Conservation (phyloP, 2,888 invertebrate species). For the Cosmia trapezina region DNA sequence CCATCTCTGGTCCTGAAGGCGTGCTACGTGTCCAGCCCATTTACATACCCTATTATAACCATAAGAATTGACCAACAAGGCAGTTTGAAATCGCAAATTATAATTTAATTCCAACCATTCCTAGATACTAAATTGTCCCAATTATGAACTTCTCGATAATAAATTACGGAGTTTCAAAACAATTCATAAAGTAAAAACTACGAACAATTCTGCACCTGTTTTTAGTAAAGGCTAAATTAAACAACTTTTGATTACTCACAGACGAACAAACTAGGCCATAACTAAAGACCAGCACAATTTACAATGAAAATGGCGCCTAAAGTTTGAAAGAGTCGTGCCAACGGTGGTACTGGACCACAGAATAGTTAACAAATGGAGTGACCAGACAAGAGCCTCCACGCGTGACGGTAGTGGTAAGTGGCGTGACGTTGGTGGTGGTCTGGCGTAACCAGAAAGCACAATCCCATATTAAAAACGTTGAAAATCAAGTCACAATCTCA, state of each 20-base stretch:
- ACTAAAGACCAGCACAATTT: constrained; percentile 27
- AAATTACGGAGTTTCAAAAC: constrained; percentile 33
- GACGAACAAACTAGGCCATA: background rate
- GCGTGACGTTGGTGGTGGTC: background rate
- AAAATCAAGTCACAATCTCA: background rate
- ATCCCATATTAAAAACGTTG: background rate
- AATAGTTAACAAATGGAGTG: constrained; percentile 10
- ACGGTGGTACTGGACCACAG: constrained; percentile 15
- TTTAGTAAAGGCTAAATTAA: constrained; percentile 37
- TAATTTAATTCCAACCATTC: constrained; percentile 14
- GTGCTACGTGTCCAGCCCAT: too few relatives aligned
- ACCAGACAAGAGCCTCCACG: background rate
- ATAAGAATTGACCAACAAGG: background rate
- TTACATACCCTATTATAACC: too few relatives aligned
- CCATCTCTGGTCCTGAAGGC: too few relatives aligned
- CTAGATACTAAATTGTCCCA: constrained; percentile 1
- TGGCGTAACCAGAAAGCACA: background rate
- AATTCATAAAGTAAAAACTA: constrained; percentile 24
- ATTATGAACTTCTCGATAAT: constrained; percentile 26
- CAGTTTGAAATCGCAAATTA: background rate
- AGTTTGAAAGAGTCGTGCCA: constrained; percentile 21
- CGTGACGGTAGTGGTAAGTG: background rate
- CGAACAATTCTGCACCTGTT: constrained; percentile 37
- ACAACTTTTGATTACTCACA: constrained; percentile 45
- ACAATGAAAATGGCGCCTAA: constrained; percentile 27